Evolutionary conservation across 37 sponge, comb jelly and placozoan genomes (phyloP).

Genomic region (Chondrilla cf. caribensis): DNA sequence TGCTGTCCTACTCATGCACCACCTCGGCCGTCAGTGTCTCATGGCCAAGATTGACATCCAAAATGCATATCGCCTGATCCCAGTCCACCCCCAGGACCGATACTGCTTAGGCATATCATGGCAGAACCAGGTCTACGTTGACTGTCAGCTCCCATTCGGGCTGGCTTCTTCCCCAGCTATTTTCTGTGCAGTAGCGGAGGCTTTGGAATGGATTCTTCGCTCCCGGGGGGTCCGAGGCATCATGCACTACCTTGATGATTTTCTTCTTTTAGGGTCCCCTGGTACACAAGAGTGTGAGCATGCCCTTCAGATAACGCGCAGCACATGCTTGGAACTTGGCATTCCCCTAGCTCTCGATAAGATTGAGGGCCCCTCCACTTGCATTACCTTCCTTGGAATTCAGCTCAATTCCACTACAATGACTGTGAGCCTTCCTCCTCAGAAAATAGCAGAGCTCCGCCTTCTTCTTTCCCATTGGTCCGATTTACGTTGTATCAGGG

Average conservation of each 20-base stretch:
- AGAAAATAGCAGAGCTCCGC: no score
- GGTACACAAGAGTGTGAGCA: background rate
- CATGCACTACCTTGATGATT: slow-evolving; percentile 1
- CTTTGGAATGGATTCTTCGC: slow-evolving; percentile 1
- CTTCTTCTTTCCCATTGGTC: no score
- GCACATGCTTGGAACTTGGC: background rate
- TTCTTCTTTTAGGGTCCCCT: background rate
- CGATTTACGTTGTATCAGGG: background rate
- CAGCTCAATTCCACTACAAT: background rate
- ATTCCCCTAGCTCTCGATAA: background rate
- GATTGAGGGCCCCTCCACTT: background rate
- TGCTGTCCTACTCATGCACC: background rate
- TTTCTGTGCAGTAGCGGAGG: background rate
- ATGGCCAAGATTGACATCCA: background rate
- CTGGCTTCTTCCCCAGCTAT: background rate
- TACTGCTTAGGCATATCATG: background rate
- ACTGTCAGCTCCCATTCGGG: background rate
- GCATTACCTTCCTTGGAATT: background rate
- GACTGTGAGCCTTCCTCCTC: background rate
- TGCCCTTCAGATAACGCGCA: background rate
- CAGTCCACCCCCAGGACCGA: background rate
- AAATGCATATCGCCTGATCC: background rate
- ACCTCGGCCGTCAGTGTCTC: background rate
- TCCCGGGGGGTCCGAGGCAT: background rate
- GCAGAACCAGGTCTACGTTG: background rate